Percentiles rank a stretch among this genome's conserved stretches.
These are phyloP conservation scores for Ichneumoninae sp. DNA, from an alignment of 2,888 invertebrate genomes.

Conservation along the genomic window DNA sequence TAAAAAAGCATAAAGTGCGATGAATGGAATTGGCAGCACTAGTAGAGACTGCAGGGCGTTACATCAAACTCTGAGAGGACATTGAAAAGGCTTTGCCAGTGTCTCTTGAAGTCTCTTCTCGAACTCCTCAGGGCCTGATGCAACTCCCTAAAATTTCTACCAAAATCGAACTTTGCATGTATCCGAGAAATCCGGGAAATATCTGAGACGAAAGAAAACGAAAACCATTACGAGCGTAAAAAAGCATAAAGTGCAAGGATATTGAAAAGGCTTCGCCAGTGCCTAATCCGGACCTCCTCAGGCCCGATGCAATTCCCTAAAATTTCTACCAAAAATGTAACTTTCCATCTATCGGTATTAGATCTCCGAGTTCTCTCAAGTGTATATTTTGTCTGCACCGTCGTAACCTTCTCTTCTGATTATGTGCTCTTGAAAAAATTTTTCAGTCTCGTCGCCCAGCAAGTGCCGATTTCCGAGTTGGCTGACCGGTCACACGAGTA, in stretches of 20 bases:
- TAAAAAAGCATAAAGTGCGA: too few species aligned
- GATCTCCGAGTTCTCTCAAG: neutral
- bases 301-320: neutral
- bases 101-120: too few species aligned
- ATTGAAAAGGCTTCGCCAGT: too few species aligned
- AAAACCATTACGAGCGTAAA: conserved; percentile 14
- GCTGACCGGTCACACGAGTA: conserved; percentile 90
- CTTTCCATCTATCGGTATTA: neutral
- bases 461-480: conserved; percentile 95
- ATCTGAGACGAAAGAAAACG: conserved; percentile 10
- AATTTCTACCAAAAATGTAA: neutral
- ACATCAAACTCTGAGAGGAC: too few species aligned
- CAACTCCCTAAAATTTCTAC: too few species aligned
- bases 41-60: too few species aligned
- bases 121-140: too few species aligned
- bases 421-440: conserved; percentile 38
- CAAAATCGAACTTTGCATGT: too few species aligned
- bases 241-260: neutral
- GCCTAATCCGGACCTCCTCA: neutral
- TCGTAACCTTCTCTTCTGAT: neutral
- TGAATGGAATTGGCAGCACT: too few species aligned
- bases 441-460: conserved; percentile 89
- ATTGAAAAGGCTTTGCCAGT: too few species aligned
- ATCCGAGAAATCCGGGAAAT: conserved; percentile 8
- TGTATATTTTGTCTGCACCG: neutral